Conservation (phyloP, 2,888 invertebrate genomes). For the Ornithoptera priamus region DNA sequence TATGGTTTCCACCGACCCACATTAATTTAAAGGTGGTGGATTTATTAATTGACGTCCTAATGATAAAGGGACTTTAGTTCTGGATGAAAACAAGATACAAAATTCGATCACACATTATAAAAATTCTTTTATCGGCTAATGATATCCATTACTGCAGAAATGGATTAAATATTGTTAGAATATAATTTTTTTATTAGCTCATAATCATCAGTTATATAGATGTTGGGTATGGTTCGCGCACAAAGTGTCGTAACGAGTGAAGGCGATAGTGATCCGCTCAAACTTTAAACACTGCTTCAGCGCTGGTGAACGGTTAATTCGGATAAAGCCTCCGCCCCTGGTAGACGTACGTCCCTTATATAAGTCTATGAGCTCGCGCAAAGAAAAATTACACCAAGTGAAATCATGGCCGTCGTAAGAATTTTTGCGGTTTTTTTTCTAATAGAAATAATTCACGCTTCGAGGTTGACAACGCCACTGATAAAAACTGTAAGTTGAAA, state of each 20-base stretch:
- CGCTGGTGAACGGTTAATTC: slow-evolving; percentile 4
- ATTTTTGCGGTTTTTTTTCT: slow-evolving; percentile 2
- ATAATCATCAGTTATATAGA: background rate
- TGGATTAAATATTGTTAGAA: too few species aligned
- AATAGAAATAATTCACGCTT: slow-evolving; percentile 38
- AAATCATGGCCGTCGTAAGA: slow-evolving; percentile 13
- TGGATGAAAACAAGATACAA: too few species aligned
- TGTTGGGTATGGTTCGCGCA: background rate
- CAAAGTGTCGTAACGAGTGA: background rate
- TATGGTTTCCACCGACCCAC: too few species aligned
- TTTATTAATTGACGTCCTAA: too few species aligned
- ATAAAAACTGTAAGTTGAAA: slow-evolving; percentile 64
- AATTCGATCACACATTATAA: too few species aligned
- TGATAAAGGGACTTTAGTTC: too few species aligned
- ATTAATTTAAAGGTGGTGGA: too few species aligned
- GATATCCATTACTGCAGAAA: too few species aligned
- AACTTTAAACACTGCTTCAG: background rate
- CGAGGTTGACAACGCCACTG: slow-evolving; percentile 51
- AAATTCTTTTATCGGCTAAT: too few species aligned
- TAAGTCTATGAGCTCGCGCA: background rate
- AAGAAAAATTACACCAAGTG: background rate
- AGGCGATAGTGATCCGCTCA: background rate
- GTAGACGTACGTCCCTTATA: background rate
- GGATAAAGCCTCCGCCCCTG: background rate
- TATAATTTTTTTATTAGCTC: too few species aligned